Evolutionary conservation across 2,888 invertebrate species (phyloP).

Genomic region (Nemapogon koenigi): DNA sequence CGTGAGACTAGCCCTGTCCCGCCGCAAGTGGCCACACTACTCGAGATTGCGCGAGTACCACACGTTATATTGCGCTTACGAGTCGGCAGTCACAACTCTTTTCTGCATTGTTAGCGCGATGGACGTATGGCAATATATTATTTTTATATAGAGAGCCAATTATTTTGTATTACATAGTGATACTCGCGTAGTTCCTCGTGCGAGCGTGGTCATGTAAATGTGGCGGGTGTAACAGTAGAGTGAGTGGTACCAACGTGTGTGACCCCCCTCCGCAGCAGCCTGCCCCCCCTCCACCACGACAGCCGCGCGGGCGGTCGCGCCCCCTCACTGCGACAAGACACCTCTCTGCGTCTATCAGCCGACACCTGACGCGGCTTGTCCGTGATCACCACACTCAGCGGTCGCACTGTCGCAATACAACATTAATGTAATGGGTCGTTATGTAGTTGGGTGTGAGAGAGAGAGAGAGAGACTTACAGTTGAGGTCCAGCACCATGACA

Average conservation of each 20-base stretch:
- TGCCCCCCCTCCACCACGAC: constrained; percentile 86
- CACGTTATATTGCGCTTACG: too few species aligned
- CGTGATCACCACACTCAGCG: constrained; percentile 79
- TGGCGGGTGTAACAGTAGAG: too few species aligned
- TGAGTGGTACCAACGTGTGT: constrained; percentile 74
- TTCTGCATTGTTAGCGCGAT: too few species aligned
- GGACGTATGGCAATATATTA: too few species aligned
- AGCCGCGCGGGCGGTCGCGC: constrained; percentile 83
- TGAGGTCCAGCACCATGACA: constrained; percentile 80
- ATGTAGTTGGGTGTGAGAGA: background rate
- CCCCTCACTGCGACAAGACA: constrained; percentile 83
- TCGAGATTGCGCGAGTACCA: too few species aligned
- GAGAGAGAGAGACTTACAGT: constrained; percentile 70
- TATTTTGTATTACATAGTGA: too few species aligned
- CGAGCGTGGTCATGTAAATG: too few species aligned
- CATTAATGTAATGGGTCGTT: background rate
- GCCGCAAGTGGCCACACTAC: too few species aligned
- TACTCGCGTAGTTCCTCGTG: too few species aligned
- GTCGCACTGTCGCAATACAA: constrained; percentile 74
- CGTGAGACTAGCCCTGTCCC: too few species aligned
- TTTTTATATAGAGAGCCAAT: too few species aligned
- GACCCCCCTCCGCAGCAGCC: constrained; percentile 77
- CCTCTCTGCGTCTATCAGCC: constrained; percentile 82
- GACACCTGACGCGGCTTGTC: constrained; percentile 81
- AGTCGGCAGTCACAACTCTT: too few species aligned